Conservation (phyloP, 2,888 invertebrate species). For the Alcis repandata region DNA sequence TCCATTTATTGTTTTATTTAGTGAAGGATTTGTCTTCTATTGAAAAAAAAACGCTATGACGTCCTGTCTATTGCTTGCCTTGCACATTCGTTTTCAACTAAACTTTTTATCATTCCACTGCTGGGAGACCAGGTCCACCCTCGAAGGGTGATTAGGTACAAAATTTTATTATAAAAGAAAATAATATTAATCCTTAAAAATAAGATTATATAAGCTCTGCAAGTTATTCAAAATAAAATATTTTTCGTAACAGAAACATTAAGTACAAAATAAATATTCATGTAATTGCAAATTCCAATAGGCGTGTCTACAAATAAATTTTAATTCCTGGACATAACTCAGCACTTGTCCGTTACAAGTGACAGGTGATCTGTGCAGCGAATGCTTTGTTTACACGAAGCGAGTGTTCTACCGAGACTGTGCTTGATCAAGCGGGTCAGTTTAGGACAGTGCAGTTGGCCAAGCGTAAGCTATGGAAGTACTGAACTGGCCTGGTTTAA, state of each 20-base stretch:
- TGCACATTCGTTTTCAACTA: too few relatives aligned
- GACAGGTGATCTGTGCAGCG: constrained; percentile 36
- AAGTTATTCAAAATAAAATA: neutral
- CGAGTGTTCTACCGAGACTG: constrained; percentile 8
- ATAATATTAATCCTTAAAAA: too few relatives aligned
- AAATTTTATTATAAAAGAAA: too few relatives aligned
- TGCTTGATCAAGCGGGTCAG: constrained; percentile 7
- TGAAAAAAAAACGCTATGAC: neutral
- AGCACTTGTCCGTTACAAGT: constrained; percentile 38
- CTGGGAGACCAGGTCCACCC: too few relatives aligned
- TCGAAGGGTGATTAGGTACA: too few relatives aligned
- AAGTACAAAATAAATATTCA: constrained; percentile 22
- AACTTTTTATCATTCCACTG: too few relatives aligned
- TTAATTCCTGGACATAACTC: constrained; percentile 43
- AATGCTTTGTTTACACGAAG: constrained; percentile 21
- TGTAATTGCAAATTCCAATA: constrained; percentile 28
- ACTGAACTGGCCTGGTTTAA: neutral
- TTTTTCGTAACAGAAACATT: neutral
- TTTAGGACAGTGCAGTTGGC: too few relatives aligned
- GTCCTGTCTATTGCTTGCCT: too few relatives aligned
- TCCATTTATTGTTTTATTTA: constrained; percentile 4
- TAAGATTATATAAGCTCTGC: neutral
- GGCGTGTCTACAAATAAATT: constrained; percentile 43
- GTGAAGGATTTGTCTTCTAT: constrained; percentile 11
- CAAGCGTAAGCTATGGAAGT: neutral